Conservation (phyloP, 2,888 invertebrate species). For the Scrobipalpa costella region DNA sequence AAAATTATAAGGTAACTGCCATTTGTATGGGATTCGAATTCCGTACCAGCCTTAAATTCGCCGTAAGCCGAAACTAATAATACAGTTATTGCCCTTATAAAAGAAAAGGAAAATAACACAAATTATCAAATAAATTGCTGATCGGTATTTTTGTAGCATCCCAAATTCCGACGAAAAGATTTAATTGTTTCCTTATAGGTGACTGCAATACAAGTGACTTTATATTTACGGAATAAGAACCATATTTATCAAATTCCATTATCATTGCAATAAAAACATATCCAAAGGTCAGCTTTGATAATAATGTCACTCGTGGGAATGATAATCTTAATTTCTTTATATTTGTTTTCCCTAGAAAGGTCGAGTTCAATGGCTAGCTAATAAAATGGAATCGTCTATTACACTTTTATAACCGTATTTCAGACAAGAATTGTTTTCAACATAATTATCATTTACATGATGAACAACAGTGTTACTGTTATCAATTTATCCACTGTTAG, state of each 20-base stretch:
- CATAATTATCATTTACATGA: neutral
- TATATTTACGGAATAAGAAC: neutral
- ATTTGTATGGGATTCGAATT: too few species aligned
- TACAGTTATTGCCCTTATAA: too few species aligned
- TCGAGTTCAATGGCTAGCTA: neutral
- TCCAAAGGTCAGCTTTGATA: neutral
- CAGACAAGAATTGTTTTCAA: neutral
- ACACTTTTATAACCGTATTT: neutral
- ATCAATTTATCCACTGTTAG: neutral
- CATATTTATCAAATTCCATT: neutral
- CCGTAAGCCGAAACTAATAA: too few species aligned
- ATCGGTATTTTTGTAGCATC: too few species aligned
- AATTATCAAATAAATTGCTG: too few species aligned
- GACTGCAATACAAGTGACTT: neutral
- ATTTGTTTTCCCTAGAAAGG: neutral
- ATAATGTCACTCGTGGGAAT: conserved; percentile 8
- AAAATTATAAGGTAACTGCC: too few species aligned
- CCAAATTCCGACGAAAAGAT: too few species aligned
- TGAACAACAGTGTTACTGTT: neutral
- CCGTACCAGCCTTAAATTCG: too few species aligned
- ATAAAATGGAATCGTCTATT: neutral
- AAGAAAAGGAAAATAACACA: too few species aligned
- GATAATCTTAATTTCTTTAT: conserved; percentile 8
- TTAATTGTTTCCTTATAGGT: too few species aligned
- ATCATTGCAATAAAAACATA: neutral